Conservation (phyloP, 2,797 vertebrate genomes). For the Rhodeus uyekii region DNA sequence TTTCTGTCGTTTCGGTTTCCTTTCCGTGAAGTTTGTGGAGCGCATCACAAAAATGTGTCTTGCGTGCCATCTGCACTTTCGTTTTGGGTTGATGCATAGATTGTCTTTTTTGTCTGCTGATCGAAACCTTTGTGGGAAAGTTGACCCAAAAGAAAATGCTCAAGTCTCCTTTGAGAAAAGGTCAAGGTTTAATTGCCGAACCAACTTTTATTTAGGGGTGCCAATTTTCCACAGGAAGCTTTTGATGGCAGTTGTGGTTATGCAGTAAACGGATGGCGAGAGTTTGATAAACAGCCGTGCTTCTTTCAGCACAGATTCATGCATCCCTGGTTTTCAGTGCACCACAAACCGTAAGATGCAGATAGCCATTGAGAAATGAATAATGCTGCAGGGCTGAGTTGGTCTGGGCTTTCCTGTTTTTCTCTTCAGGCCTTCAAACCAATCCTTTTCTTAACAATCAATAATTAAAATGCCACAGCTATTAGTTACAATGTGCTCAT, state of each 20-base stretch:
- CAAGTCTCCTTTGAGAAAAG: background rate
- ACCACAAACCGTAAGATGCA: background rate
- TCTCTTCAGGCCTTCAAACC: background rate
- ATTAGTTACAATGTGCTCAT: constrained; percentile 6
- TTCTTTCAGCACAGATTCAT: background rate
- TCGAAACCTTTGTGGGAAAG: background rate
- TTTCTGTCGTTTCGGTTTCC: too few species aligned
- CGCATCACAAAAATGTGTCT: too few species aligned
- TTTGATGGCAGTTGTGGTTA: background rate
- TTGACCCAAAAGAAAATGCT: background rate
- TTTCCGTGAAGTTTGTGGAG: too few species aligned
- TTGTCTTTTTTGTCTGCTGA: too few species aligned
- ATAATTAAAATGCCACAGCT: constrained; percentile 1
- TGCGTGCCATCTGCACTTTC: too few species aligned
- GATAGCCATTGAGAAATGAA: background rate
- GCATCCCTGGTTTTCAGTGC: background rate
- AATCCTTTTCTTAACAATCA: constrained; percentile 8
- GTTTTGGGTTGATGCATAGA: too few species aligned
- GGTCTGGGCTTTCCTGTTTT: background rate
- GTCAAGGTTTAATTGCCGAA: background rate
- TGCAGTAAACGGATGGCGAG: too few species aligned
- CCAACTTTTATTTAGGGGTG: background rate
- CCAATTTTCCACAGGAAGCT: background rate
- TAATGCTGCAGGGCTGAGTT: background rate
- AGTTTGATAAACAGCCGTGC: background rate